Evolutionary conservation across 2,888 invertebrate genomes (phyloP).

Genomic region (Ptilodon capucinus): DNA sequence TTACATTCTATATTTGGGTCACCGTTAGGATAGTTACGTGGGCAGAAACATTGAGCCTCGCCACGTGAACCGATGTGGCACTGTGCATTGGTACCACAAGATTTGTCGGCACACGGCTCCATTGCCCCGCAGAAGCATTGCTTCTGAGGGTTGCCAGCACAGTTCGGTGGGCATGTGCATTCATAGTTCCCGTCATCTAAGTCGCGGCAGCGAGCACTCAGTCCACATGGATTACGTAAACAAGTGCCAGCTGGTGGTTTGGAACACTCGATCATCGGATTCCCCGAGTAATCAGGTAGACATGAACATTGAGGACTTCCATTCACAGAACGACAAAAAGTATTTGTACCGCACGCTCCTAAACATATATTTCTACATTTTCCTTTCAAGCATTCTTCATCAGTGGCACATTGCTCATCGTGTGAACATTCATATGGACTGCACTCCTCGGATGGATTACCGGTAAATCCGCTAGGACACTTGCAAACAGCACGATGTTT

Average conservation of each 20-base stretch:
- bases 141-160: slow-evolving; percentile 90
- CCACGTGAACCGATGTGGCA: slow-evolving; percentile 87
- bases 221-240: slow-evolving; percentile 91
- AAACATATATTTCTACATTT: slow-evolving; percentile 92
- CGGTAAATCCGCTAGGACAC: slow-evolving; percentile 93
- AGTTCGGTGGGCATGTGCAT: slow-evolving; percentile 90
- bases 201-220: slow-evolving; percentile 91
- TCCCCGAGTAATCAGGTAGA: slow-evolving; percentile 90
- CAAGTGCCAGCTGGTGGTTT: slow-evolving; percentile 88
- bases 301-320: slow-evolving; percentile 92
- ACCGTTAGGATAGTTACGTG: slow-evolving; percentile 90
- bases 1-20: slow-evolving; percentile 94
- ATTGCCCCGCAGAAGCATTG: slow-evolving; percentile 90
- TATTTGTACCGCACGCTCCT: slow-evolving; percentile 91
- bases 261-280: slow-evolving; percentile 89
- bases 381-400: slow-evolving; percentile 87
- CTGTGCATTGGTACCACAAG: slow-evolving; percentile 92
- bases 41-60: slow-evolving; percentile 92
- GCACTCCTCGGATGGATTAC: slow-evolving; percentile 90
- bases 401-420: slow-evolving; percentile 89
- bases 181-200: slow-evolving; percentile 88
- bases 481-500: slow-evolving; percentile 93
- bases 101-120: slow-evolving; percentile 89
- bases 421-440: slow-evolving; percentile 89
- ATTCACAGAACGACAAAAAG: slow-evolving; percentile 91